These are phyloP conservation scores for Stegostoma tigrinum DNA, from an alignment of 2,113 vertebrate genomes.

Conservation along the genomic window DNA sequence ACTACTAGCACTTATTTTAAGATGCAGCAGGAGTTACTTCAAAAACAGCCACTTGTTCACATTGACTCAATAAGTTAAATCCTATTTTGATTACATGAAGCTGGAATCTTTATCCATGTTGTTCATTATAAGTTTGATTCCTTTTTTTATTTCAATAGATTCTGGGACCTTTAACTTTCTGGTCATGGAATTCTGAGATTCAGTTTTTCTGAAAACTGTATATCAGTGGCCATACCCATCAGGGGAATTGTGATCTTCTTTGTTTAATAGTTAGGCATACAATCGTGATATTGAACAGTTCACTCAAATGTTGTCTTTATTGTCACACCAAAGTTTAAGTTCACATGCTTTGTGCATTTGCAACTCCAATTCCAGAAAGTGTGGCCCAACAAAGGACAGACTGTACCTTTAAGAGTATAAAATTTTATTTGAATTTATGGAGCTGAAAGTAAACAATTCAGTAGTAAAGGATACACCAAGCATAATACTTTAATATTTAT, in stretches of 20 bases:
- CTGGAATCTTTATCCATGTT: neutral
- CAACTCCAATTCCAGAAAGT: neutral
- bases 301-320: neutral
- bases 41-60: neutral
- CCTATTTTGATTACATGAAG: neutral
- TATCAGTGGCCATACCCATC: neutral
- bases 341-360: neutral
- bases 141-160: neutral
- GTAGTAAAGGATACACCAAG: constrained; percentile 13
- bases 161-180: neutral
- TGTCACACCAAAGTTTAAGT: neutral
- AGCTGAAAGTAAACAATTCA: constrained; percentile 26
- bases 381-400: neutral
- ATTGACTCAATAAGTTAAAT: neutral
- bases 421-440: constrained; percentile 23
- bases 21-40: neutral
- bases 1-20: neutral
- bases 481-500: neutral
- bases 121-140: neutral
- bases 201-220: constrained; percentile 6
- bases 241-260: neutral
- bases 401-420: neutral
- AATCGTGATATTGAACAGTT: neutral
- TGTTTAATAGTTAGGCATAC: neutral
- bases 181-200: neutral